Evolutionary conservation across 2,888 invertebrate genomes (phyloP).

Genomic region (Gymnocheta viridis): DNA sequence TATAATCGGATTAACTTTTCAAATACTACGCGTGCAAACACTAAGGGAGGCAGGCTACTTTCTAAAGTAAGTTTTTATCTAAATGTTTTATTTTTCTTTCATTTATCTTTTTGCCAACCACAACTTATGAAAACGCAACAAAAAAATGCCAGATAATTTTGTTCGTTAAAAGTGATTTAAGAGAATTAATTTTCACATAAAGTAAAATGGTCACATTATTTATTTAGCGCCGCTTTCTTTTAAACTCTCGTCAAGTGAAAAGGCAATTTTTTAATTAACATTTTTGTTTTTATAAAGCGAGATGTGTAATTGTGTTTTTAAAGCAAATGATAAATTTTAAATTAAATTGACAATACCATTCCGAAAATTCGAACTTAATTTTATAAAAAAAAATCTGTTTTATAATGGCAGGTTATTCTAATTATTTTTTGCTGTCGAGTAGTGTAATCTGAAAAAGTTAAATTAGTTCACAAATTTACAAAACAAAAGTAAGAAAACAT

Average conservation of each 20-base stretch:
- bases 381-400: too few species aligned
- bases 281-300: neutral
- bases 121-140: slow-evolving; percentile 24
- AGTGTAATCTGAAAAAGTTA: too few species aligned
- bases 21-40: slow-evolving; percentile 8
- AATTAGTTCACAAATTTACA: too few species aligned
- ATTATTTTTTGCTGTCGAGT: too few species aligned
- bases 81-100: neutral
- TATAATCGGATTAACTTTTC: slow-evolving; percentile 60
- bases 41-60: slow-evolving; percentile 7
- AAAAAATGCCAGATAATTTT: slow-evolving; percentile 1
- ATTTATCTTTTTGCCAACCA: slow-evolving; percentile 20
- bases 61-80: slow-evolving; percentile 17
- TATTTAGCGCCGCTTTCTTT: neutral
- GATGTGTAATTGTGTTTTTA: too few species aligned
- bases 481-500: too few species aligned
- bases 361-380: too few species aligned
- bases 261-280: neutral
- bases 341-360: too few species aligned
- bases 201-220: neutral
- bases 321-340: too few species aligned
- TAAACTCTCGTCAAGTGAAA: neutral
- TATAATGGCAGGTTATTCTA: too few species aligned
- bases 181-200: neutral
- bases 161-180: neutral